Conservation (phyloP, 2,797 vertebrate species). For the Trichosurus vulpecula region DNA sequence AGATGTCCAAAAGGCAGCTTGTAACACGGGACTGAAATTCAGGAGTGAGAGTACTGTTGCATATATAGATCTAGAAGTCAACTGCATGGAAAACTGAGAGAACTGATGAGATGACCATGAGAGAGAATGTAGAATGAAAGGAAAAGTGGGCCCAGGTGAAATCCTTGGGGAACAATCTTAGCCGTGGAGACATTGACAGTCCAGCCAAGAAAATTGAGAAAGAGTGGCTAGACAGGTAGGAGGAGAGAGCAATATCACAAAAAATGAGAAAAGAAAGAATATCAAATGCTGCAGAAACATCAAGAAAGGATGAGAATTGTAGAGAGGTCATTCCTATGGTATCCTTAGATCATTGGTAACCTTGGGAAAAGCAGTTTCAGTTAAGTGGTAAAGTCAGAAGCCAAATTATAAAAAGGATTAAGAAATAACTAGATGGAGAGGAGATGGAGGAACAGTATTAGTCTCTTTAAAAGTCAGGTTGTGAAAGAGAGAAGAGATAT, state of each 20-base stretch:
- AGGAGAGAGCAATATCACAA: background rate
- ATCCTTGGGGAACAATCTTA: background rate
- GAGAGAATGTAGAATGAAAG: background rate
- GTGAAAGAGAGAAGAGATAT: background rate
- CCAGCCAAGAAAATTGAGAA: background rate
- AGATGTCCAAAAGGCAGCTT: slow-evolving; percentile 18
- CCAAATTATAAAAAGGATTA: background rate
- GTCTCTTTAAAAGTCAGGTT: background rate
- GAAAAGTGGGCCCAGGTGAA: background rate
- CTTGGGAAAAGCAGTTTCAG: background rate
- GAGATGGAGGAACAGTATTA: background rate
- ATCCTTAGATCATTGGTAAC: background rate
- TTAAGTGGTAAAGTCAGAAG: background rate
- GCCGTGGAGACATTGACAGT: background rate
- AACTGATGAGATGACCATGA: background rate
- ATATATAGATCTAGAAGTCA: background rate
- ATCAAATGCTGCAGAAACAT: background rate
- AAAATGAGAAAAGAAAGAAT: background rate
- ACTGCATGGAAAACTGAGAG: background rate
- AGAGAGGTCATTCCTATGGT: background rate
- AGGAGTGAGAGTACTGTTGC: background rate
- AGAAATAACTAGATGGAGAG: background rate
- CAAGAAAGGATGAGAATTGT: background rate
- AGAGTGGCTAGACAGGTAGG: background rate
- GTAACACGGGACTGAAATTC: background rate